These are phyloP conservation scores for Polymixis flavicincta DNA, from an alignment of 2,888 invertebrate species.

Conservation along the genomic window DNA sequence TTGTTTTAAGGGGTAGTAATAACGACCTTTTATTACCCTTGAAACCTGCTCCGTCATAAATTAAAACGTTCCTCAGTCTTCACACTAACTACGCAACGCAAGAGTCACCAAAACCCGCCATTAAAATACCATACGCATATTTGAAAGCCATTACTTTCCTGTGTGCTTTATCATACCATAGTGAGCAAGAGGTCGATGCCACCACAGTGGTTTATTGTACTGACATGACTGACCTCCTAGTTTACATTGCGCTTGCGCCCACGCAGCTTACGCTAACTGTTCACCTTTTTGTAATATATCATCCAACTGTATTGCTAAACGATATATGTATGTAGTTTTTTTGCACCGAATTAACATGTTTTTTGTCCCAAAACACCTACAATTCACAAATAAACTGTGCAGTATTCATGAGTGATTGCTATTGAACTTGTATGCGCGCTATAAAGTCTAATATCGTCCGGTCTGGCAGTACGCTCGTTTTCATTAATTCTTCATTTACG, in stretches of 20 bases:
- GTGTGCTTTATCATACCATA: constrained; percentile 61
- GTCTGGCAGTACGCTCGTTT: constrained; percentile 14
- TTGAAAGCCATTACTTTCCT: constrained; percentile 63
- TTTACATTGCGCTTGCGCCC: constrained; percentile 73
- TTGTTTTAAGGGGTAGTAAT: background rate
- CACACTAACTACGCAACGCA: constrained; percentile 18
- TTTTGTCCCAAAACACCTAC: constrained; percentile 50
- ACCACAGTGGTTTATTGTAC: constrained; percentile 66
- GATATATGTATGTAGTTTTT: constrained; percentile 55
- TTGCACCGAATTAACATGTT: constrained; percentile 43
- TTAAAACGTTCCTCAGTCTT: background rate
- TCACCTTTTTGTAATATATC: constrained; percentile 68
- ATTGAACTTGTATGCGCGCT: constrained; percentile 45
- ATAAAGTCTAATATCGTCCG: constrained; percentile 19
- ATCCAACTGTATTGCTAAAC: constrained; percentile 57
- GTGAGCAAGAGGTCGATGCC: constrained; percentile 67
- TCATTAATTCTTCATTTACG: constrained; percentile 44
- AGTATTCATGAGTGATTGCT: constrained; percentile 34
- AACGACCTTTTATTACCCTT: constrained; percentile 1
- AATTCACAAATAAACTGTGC: constrained; percentile 25
- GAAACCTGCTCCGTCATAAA: background rate
- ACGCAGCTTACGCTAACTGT: constrained; percentile 75
- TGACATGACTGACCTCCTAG: constrained; percentile 75
- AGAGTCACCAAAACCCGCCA: constrained; percentile 36
- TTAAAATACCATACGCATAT: constrained; percentile 58